Base-by-base conservation (phyloP, 2,797 vertebrate genomes). In the Semotilus atromaculatus region DNA sequence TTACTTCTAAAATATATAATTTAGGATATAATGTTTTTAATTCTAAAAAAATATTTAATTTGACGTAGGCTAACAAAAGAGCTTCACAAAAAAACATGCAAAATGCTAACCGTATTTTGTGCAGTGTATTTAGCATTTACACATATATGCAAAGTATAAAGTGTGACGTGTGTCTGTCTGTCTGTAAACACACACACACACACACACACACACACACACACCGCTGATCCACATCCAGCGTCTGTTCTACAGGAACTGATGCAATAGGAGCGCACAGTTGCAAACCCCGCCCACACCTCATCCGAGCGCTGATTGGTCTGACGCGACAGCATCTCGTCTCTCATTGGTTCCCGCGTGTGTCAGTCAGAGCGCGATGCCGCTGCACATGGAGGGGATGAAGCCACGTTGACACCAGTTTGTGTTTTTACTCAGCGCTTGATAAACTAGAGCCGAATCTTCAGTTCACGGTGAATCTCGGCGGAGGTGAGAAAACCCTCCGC, bases 401-500 rank as follows among this genome's bases (percentile, higher is more conserved):
- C 94, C 95, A 95, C 94, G 95, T 96, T 95, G 91, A 94, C 94
- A 92, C 66, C 29, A 14, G 78, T 34, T n/a, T 81, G 40, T 43
- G 3, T 70, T 81, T 3, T 40, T 87, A 81, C 73, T n/a, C 9
- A 9, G 3, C 4, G 7, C 1, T 71, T 6, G 3, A 11, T 38
- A 1, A 62, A 31, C 16, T 19, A 38, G 18, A 81, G 9, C 18
- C 5, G 36, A 72, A 34, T 14, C 19, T 62, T 14, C 58, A 31
- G 2, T 43, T 74, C 71, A 23, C 9, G 6, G 51, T 43, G 51
- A 64, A 5, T 75, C 18, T 36, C n/a, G 11, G 8, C 2, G 73
- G 4, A 58, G 71, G 68, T 82, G 34, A 76, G 85, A 58, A 60
- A 10, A 18, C 5, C 5, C 4, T 81, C 73, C 0, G 4, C 58